Conservation (phyloP, 1,140 invertebrate genomes). For the Propsilocerus akamusi region DNA sequence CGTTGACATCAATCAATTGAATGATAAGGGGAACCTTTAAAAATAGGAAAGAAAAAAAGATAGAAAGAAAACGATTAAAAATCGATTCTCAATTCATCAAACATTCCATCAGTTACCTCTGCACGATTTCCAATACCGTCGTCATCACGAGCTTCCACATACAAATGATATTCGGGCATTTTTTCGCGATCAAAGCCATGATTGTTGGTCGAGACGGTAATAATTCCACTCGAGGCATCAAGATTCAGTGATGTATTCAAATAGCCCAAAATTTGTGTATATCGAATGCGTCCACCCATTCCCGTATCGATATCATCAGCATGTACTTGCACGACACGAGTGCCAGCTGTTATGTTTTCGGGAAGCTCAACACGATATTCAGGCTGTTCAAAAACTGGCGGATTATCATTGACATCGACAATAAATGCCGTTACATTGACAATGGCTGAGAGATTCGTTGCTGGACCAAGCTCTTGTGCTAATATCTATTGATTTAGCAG, state of each 20-base stretch:
- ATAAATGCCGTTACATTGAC: slow-evolving; percentile 62
- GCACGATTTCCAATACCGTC: slow-evolving; percentile 58
- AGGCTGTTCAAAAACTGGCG: slow-evolving; percentile 55
- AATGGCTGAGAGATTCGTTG: slow-evolving; percentile 47
- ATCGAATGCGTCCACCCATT: slow-evolving; percentile 47
- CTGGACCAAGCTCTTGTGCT: slow-evolving; percentile 57
- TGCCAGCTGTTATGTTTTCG: slow-evolving; percentile 62
- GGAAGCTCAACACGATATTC: slow-evolving; percentile 52
- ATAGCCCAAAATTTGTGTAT: slow-evolving; percentile 54
- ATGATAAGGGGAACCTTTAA: slow-evolving; percentile 48
- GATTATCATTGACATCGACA: slow-evolving; percentile 79
- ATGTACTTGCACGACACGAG: slow-evolving; percentile 44
- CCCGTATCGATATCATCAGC: slow-evolving; percentile 61
- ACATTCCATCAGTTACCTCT: slow-evolving; percentile 8
- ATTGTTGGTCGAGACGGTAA: slow-evolving; percentile 55
- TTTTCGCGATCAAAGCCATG: slow-evolving; percentile 68
- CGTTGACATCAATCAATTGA: slow-evolving; percentile 68
- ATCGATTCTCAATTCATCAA: too few species aligned
- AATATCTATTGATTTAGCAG: slow-evolving; percentile 40
- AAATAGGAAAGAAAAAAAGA: too few species aligned
- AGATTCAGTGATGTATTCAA: slow-evolving; percentile 55
- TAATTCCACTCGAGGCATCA: slow-evolving; percentile 56
- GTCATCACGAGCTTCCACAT: slow-evolving; percentile 70
- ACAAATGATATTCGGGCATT: slow-evolving; percentile 51
- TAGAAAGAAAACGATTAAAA: too few species aligned